A percentile compares a stretch with the other conserved stretches of the same genome.
phyloP scores from a whole-genome alignment of 2,797 vertebrate genomes.

The Galagoides demidoff region DNA sequence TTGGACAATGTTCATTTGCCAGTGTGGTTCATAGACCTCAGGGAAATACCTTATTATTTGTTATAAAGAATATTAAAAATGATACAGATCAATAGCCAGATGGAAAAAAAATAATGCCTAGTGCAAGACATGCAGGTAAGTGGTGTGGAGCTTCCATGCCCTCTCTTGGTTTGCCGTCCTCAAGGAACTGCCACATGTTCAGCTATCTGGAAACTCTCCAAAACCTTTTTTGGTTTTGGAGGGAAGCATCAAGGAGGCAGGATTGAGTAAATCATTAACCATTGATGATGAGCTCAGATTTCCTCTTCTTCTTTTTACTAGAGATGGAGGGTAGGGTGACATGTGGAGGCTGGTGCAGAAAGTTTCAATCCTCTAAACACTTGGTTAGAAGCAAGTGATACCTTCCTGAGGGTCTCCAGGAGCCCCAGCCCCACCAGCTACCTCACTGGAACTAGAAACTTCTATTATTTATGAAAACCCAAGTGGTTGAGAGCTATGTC shows the following conservation, averaged over 20 bases:
- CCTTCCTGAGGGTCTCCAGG: background rate
- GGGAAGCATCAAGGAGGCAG: too few relatives aligned
- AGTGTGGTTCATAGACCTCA: background rate
- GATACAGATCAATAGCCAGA: background rate
- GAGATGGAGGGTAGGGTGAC: background rate
- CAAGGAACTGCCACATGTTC: background rate
- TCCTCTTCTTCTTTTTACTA: background rate
- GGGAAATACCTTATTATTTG: background rate
- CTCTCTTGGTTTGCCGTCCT: too few relatives aligned
- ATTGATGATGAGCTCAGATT: background rate
- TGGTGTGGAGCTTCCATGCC: accelerated
- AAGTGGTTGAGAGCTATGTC: background rate
- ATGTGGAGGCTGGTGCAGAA: background rate
- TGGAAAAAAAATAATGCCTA: background rate
- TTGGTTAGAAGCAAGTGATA: background rate
- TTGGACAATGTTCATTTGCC: background rate
- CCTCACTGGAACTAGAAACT: background rate
- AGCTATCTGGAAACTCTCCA: background rate
- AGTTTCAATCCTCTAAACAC: background rate
- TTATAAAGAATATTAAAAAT: background rate
- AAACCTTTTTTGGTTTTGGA: background rate
- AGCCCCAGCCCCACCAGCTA: too few relatives aligned
- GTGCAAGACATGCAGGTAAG: background rate
- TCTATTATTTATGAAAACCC: background rate
- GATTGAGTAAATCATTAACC: background rate